Conservation (phyloP, 2,888 invertebrate species). For the Drosophila incognita region DNA sequence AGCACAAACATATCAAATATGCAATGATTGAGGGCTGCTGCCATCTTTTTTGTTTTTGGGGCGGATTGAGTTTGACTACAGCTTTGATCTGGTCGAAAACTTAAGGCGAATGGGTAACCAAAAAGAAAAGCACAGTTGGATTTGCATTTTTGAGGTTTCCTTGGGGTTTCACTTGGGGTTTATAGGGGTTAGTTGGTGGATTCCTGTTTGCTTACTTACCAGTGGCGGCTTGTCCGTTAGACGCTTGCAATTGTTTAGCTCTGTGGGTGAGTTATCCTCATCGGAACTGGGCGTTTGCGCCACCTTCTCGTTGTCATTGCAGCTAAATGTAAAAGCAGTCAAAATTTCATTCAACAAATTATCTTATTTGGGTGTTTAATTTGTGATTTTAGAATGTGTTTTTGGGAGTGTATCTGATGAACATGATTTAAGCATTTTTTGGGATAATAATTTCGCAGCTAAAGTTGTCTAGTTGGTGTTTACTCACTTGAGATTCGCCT, state of each 20-base stretch:
- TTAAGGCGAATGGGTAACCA: slow-evolving; percentile 3
- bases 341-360: neutral
- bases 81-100: slow-evolving; percentile 40
- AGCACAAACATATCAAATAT: slow-evolving; percentile 53
- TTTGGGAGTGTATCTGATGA: slow-evolving; percentile 48
- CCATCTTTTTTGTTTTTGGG: neutral
- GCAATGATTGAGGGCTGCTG: slow-evolving; percentile 34
- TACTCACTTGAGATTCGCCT: slow-evolving; percentile 84
- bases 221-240: slow-evolving; percentile 92
- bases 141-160: slow-evolving; percentile 27
- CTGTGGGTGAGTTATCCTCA: slow-evolving; percentile 94
- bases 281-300: slow-evolving; percentile 88
- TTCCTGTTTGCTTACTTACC: slow-evolving; percentile 67
- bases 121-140: slow-evolving; percentile 6
- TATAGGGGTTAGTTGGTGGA: neutral
- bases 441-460: slow-evolving; percentile 12
- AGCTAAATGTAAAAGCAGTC: slow-evolving; percentile 62
- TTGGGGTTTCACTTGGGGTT: slow-evolving; percentile 1
- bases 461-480: slow-evolving; percentile 2
- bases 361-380: neutral
- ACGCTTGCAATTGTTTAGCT: slow-evolving; percentile 92
- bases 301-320: slow-evolving; percentile 84
- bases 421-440: slow-evolving; percentile 62
- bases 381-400: slow-evolving; percentile 22
- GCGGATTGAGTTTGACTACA: neutral